Conservation (phyloP, 2,797 vertebrate species). For the Manis javanica region DNA sequence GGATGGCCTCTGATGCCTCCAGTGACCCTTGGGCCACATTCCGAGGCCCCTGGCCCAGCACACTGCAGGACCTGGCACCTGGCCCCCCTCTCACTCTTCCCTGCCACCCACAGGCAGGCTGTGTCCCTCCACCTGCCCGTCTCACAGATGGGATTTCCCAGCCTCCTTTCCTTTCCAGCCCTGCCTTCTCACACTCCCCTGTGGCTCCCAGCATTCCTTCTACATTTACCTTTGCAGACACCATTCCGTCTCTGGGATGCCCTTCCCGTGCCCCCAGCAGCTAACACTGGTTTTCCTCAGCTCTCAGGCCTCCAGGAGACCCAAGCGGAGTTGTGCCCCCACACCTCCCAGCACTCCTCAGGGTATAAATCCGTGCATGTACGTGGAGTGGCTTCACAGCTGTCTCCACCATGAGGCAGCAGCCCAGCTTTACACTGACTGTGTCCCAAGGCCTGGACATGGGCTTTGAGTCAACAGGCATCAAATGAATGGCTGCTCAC, state of each 20-base stretch:
- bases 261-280: not conserved
- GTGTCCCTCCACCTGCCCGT: not conserved
- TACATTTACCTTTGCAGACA: not conserved
- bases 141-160: not conserved
- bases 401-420: not conserved
- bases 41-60: accelerated
- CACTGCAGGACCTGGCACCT: accelerated
- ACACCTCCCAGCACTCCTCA: not conserved
- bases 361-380: accelerated
- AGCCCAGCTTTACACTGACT: accelerated
- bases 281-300: not conserved
- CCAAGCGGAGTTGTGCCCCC: not conserved
- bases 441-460: not conserved
- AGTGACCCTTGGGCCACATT: not conserved
- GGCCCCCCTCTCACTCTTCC: not conserved
- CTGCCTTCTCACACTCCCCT: not conserved
- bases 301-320: not conserved
- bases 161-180: not conserved
- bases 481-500: no score
- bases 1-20: not conserved
- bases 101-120: not conserved
- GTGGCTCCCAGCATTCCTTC: not conserved
- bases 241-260: no score
- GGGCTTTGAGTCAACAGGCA: not conserved
- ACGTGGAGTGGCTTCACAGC: not conserved